These are phyloP conservation scores for Tolypeutes matacus DNA, from an alignment of 2,797 vertebrate genomes.

Conservation along the genomic window DNA sequence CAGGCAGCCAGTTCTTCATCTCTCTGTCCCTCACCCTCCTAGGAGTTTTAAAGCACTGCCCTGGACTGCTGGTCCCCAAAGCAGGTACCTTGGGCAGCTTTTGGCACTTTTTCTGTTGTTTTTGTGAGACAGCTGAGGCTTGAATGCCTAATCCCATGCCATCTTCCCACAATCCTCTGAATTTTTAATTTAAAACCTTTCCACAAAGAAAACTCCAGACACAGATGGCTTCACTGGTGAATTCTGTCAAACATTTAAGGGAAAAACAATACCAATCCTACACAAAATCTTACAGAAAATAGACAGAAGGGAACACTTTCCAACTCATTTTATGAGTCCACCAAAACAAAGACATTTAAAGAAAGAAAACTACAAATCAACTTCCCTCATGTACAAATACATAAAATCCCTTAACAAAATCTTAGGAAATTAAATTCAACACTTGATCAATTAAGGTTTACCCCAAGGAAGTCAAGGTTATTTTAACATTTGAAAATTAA, in stretches of 20 bases:
- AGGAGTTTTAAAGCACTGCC: too few species aligned
- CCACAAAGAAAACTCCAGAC: background rate
- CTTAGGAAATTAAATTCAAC: slow-evolving; percentile 9
- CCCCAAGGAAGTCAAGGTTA: background rate
- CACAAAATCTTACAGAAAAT: slow-evolving; percentile 13
- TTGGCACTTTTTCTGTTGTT: too few species aligned
- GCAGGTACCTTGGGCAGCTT: too few species aligned
- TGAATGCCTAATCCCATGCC: too few species aligned
- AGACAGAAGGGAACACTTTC: background rate
- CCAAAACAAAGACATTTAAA: slow-evolving; percentile 49
- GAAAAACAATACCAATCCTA: background rate
- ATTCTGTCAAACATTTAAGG: background rate
- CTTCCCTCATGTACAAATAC: background rate
- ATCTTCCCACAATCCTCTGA: background rate
- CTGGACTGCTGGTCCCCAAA: too few species aligned
- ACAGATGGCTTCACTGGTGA: background rate
- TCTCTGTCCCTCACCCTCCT: too few species aligned
- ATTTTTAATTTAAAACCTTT: slow-evolving; percentile 2
- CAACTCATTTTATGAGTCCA: background rate
- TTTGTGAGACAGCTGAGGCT: too few species aligned
- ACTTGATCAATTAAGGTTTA: background rate
- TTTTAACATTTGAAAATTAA: slow-evolving; percentile 34
- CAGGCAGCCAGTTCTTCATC: too few species aligned
- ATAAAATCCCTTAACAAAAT: slow-evolving; percentile 44
- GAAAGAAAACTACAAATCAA: background rate